Percentiles rank a stretch among this genome's conserved stretches.
Conservation (phyloP, 2,888 invertebrate species). For the Desoria tigrina region DNA sequence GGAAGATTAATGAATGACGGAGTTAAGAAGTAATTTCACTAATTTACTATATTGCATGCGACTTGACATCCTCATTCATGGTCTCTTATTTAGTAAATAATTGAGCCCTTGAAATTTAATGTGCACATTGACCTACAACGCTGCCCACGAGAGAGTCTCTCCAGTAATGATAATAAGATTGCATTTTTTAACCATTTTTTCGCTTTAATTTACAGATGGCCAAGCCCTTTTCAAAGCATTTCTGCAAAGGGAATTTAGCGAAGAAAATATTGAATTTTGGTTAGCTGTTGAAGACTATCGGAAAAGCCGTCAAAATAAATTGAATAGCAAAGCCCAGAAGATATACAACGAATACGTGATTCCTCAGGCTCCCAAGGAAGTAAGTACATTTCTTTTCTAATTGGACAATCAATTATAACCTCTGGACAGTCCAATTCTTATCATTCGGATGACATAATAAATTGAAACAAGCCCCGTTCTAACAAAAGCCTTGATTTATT, state of each 20-base stretch:
- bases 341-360: slow-evolving; percentile 62
- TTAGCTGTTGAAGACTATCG: slow-evolving; percentile 62
- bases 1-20: too few species aligned
- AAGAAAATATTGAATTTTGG: slow-evolving; percentile 65
- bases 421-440: background rate
- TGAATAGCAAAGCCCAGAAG: slow-evolving; percentile 58
- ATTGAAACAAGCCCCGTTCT: background rate
- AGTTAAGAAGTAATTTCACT: background rate
- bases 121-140: slow-evolving; percentile 34
- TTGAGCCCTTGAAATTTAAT: slow-evolving; percentile 23
- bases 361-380: slow-evolving; percentile 62
- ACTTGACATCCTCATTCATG: too few species aligned
- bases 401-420: background rate
- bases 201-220: slow-evolving; percentile 58
- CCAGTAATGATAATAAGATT: too few species aligned
- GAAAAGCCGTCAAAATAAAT: slow-evolving; percentile 56
- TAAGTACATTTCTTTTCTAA: slow-evolving; percentile 54
- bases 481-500: slow-evolving; percentile 7
- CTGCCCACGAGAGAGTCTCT: background rate
- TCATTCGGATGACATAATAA: background rate
- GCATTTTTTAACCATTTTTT: background rate
- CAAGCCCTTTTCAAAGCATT: slow-evolving; percentile 62
- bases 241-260: slow-evolving; percentile 60
- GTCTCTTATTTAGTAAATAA: background rate
- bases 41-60: background rate